Conservation (phyloP, 2,797 vertebrate species). For the Kryptopterus vitreolus region DNA sequence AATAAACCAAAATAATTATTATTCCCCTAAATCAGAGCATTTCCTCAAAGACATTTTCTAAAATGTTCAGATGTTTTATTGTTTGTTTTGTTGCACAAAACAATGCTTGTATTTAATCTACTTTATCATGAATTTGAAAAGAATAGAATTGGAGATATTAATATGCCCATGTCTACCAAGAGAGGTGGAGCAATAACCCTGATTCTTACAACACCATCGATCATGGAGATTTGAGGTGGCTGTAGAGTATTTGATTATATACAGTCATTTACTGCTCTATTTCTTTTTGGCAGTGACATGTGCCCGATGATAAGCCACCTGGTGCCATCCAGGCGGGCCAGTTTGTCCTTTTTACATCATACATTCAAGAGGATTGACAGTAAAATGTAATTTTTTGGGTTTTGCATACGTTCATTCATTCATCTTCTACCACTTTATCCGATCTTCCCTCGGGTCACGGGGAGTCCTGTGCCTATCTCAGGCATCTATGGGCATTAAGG, state of each 20-base stretch:
- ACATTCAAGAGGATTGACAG: background rate
- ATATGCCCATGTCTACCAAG: slow-evolving; percentile 8
- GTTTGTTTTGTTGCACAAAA: background rate
- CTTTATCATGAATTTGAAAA: background rate
- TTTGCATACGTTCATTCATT: slow-evolving; percentile 10
- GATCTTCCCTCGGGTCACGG: too few relatives aligned
- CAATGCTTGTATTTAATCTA: background rate
- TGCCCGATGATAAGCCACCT: slow-evolving; percentile 26
- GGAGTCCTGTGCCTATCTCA: too few relatives aligned
- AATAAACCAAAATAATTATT: too few relatives aligned
- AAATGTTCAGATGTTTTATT: background rate
- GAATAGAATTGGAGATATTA: slow-evolving; percentile 7
- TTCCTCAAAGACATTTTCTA: too few relatives aligned
- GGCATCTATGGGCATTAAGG: too few relatives aligned
- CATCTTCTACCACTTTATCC: too few relatives aligned
- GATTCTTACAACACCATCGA: background rate
- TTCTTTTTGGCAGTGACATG: slow-evolving; percentile 13
- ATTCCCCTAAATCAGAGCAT: too few relatives aligned
- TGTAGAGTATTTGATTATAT: slow-evolving; percentile 13
- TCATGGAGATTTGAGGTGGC: background rate
- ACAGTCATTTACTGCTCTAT: slow-evolving; percentile 18
- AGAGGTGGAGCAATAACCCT: slow-evolving; percentile 23
- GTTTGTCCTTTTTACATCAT: slow-evolving; percentile 22
- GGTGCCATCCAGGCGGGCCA: slow-evolving; percentile 10
- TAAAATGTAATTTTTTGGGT: background rate